Evolutionary conservation across 2,113 vertebrate genomes (phyloP).

Genomic region (Actinemys pallida): DNA sequence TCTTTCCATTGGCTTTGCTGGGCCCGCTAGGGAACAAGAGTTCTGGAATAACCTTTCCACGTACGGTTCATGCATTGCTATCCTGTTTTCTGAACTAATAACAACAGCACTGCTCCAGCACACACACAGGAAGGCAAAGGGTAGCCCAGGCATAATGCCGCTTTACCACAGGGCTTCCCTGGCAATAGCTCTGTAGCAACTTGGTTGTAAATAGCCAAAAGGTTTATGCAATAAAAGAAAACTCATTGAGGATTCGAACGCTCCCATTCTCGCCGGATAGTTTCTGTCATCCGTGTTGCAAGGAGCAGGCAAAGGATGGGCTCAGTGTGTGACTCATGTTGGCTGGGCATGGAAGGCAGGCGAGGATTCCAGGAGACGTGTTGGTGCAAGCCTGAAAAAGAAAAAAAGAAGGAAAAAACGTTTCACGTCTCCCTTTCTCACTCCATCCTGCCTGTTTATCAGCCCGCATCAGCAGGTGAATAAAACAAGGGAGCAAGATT

Average conservation of each 20-base stretch:
- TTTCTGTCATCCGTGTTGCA: slow-evolving; percentile 84
- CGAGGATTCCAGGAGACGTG: slow-evolving; percentile 72
- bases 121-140: accelerated
- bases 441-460: not conserved
- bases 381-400: slow-evolving; percentile 73
- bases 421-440: slow-evolving; percentile 60
- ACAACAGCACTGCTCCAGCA: not conserved
- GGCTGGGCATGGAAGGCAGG: slow-evolving; percentile 74
- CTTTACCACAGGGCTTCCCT: not conserved
- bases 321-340: slow-evolving; percentile 79
- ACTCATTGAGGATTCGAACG: slow-evolving; percentile 60
- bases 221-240: slow-evolving; percentile 74
- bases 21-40: accelerated
- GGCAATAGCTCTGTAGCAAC: not conserved
- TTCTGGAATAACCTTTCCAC: accelerated
- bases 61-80: accelerated
- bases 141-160: accelerated
- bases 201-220: not conserved
- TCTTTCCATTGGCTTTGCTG: accelerated
- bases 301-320: slow-evolving; percentile 73
- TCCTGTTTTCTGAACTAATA: not conserved
- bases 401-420: slow-evolving; percentile 15
- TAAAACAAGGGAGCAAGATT: not conserved
- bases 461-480: slow-evolving; percentile 22
- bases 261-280: slow-evolving; percentile 55